Evolutionary conservation across 1,140 invertebrate genomes (phyloP), one percentile per base, ranked within the genome.

Genomic region (Microplitis mediator): DNA sequence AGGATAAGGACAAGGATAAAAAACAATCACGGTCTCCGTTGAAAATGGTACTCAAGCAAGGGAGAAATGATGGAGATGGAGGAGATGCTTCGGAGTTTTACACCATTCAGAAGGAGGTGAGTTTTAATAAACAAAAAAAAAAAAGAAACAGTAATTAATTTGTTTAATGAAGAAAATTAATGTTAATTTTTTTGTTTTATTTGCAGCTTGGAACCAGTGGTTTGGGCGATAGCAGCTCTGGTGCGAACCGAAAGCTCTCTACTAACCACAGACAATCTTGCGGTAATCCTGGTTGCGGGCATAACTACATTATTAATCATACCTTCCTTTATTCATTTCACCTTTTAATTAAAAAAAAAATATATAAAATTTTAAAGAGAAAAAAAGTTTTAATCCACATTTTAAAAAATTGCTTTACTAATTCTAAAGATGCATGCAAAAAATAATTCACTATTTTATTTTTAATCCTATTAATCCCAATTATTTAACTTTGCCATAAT

Each of bases 41-140:
- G 60, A 94, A 94, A 79, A 93, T 94, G 92, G 93, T 93, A 60
- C 90, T 94, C 80, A 93, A 94, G 80, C 93, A 94, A 79, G 91
- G 91, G 69, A 91, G 91, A 69, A 87, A 87, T 2, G 76, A 91
- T 83, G 88, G 88, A 9, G 89, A 90, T 54, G 85, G 86, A 45
- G 39, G 39, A 2, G 90, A 89, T 35, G 87, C 87, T 13, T 90
- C 90, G 75, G 89, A 91, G 16, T 91, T 90, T 79, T 93, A 93
- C 86, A 94, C 92, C 76, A 92, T 93, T 81, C 91, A 93, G 83
- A 92, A 93, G 82, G 93, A 94, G 90, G 93, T 94, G 74, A 88
- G 60, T 69, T 66, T 62, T 66, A 67, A 64, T 72, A 8, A 39
- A 39, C 23, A 23, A 54, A 58, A 58, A 23, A 23, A 9, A 31